These are phyloP conservation scores for Steinernema hermaphroditum DNA, from an alignment of 2,888 invertebrate genomes.

Conservation along the genomic window DNA sequence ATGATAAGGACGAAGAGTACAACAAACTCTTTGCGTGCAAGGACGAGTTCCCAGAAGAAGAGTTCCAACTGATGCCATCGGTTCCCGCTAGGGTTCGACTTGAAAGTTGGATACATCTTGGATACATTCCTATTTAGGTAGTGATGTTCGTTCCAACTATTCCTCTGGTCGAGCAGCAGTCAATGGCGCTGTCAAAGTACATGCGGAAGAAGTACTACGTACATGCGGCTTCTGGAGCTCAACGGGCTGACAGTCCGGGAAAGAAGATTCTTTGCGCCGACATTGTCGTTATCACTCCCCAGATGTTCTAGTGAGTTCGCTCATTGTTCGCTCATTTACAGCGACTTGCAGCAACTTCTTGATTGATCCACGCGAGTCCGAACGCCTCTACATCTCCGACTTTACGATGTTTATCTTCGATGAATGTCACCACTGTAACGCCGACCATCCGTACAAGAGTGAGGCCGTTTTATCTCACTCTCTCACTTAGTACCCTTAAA, in stretches of 20 bases:
- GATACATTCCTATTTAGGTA: background rate
- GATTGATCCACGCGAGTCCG: conserved; percentile 42
- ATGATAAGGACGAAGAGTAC: too few relatives aligned
- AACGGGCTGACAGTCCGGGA: conserved; percentile 17
- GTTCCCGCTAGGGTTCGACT: background rate
- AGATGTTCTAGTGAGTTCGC: conserved; percentile 1
- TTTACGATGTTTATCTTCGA: conserved; percentile 54
- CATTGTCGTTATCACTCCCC: background rate
- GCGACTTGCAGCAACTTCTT: conserved; percentile 45
- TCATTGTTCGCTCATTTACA: background rate
- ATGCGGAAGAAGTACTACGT: conserved; percentile 41
- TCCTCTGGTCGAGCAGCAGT: conserved; percentile 61
- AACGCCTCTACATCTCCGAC: conserved; percentile 50
- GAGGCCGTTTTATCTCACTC: background rate
- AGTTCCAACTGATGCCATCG: too few relatives aligned
- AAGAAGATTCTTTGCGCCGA: background rate
- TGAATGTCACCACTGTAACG: conserved; percentile 45
- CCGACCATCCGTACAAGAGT: conserved; percentile 32
- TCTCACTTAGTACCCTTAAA: too few relatives aligned
- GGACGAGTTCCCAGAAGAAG: too few relatives aligned
- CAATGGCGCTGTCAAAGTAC: conserved; percentile 45
- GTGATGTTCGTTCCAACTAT: conserved; percentile 61
- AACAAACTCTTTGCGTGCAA: too few relatives aligned
- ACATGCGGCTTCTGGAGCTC: conserved; percentile 54
- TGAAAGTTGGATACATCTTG: background rate